Base-by-base conservation (phyloP, 2,888 invertebrate species). In the Beris morrisii region DNA sequence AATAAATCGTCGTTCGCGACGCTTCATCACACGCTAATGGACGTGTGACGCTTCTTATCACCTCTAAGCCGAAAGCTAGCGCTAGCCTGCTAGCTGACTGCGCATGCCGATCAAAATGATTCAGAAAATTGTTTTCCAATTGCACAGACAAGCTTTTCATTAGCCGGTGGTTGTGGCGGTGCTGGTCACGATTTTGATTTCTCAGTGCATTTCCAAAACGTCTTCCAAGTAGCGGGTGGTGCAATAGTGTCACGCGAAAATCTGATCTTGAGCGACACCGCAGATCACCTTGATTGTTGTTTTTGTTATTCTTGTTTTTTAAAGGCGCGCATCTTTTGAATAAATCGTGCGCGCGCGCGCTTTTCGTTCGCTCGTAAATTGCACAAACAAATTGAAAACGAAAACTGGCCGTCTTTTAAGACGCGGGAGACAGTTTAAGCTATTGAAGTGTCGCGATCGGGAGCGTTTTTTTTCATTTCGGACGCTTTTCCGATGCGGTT, bases 121-220 rank as follows among this genome's bases (percentile, higher is more conserved):
- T 56, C 55, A 56, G 55, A 56, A 56, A 56, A 56, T 56, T 15
- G 43, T 56, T 43, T 56, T 56, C 22, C 55, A 43, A 56, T 55
- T 55, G 2, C 55, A 22, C 11, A 3, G 13, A n/a, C 12, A 13
- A 43, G 43, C 13, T 38, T 56, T 38, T n/a, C 13, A 43, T 43
- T 43, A 56, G 43, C 55, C 55, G 55, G 55, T 56, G 55, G 55
- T 56, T 56, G 55, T 13, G 15, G 38, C 13, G 32, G 4, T 13
- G 32, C 38, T 5, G 3, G 38, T 38, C 38, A 9, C 38, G 7
- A 7, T 38, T 38, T 7, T 3, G 38, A 5, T 38, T 9, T 38
- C 38, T 38, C 4, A 38, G 38, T 38, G 38, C 38, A 38, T 38
- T 38, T 38, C 38, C 38, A 28, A 28, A 28, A 22, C 52, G 52